Evolutionary conservation across 2,113 vertebrate genomes (phyloP).

Genomic region (Donacobius atricapilla): DNA sequence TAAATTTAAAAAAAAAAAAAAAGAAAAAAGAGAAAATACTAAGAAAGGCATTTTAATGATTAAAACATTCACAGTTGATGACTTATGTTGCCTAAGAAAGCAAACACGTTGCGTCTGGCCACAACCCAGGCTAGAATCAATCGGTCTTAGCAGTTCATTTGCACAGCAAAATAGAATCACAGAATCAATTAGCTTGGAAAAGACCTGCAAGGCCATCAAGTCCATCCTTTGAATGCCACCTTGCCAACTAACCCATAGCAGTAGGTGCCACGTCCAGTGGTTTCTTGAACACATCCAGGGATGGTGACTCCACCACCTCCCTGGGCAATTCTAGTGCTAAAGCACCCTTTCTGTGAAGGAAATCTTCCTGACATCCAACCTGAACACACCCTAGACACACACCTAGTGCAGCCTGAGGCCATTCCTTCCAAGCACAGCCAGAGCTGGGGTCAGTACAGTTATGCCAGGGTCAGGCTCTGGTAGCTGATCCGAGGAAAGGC

Average conservation of each 20-base stretch:
- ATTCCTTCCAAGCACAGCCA: neutral
- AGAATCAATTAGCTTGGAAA: neutral
- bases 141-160: neutral
- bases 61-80: neutral
- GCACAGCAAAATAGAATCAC: neutral
- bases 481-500: neutral
- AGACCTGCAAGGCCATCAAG: neutral
- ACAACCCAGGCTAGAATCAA: neutral
- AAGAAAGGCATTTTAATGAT: neutral
- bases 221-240: neutral
- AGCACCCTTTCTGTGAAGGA: neutral
- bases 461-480: neutral
- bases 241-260: neutral
- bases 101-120: neutral
- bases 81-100: neutral
- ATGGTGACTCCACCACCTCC: neutral
- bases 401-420: neutral
- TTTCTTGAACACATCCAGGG: neutral
- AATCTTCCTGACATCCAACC: rapidly evolving
- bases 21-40: neutral
- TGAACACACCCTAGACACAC: neutral
- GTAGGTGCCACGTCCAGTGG: neutral
- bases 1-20: neutral
- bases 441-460: neutral
- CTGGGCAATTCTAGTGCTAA: neutral